Conservation (phyloP, 2,888 invertebrate genomes). For the Hypena proboscidalis region DNA sequence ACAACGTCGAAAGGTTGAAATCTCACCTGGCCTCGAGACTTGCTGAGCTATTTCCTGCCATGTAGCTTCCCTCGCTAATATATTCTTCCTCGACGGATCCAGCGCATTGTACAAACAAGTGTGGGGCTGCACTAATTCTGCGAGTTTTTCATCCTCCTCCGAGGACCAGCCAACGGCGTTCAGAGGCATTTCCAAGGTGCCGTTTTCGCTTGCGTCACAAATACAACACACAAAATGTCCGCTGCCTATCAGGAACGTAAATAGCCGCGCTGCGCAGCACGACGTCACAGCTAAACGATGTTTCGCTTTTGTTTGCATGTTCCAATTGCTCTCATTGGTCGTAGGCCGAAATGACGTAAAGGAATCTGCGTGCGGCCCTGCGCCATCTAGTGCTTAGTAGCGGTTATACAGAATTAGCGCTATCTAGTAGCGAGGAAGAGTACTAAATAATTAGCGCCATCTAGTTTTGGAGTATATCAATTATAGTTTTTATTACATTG, state of each 20-base stretch:
- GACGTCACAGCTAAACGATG: constrained; percentile 63
- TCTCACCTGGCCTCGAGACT: constrained; percentile 71
- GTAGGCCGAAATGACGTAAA: constrained; percentile 26
- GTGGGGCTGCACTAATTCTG: constrained; percentile 73
- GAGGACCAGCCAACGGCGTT: constrained; percentile 73
- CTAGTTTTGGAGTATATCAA: not conserved
- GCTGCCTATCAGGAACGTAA: constrained; percentile 75
- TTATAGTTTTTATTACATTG: too few species aligned
- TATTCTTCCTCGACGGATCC: constrained; percentile 74
- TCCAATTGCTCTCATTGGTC: constrained; percentile 58
- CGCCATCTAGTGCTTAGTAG: constrained; percentile 43
- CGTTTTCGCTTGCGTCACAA: constrained; percentile 52
- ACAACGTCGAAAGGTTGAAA: constrained; percentile 16
- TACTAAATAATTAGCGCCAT: too few species aligned
- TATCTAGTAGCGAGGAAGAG: not conserved
- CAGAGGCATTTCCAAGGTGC: constrained; percentile 69
- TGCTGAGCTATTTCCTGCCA: constrained; percentile 76
- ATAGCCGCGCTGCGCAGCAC: constrained; percentile 75
- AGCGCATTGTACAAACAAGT: constrained; percentile 67
- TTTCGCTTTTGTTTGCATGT: constrained; percentile 44
- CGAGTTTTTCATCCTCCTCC: constrained; percentile 73
- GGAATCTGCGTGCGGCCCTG: not conserved
- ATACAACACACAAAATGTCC: constrained; percentile 77
- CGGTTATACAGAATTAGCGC: not conserved
- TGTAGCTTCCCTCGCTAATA: constrained; percentile 70